Conservation (phyloP, 2,888 invertebrate genomes). For the Eugnorisma glareosa region DNA sequence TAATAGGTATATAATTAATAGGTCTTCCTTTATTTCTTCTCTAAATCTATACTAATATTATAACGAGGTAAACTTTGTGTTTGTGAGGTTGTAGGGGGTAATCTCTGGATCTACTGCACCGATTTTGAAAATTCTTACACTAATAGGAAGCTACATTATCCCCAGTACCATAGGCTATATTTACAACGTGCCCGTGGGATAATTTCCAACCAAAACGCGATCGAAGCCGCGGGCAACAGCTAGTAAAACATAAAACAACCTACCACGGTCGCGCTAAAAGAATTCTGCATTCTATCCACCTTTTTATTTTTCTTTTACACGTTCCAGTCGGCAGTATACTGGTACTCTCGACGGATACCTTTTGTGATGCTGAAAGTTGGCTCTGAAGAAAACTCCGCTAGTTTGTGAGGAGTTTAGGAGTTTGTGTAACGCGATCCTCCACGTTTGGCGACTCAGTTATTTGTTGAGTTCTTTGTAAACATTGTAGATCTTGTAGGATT, state of each 20-base stretch:
- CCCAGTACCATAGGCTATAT: too few relatives aligned
- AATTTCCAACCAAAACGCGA: too few relatives aligned
- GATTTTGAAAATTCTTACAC: too few relatives aligned
- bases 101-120: too few relatives aligned
- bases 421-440: slow-evolving; percentile 28
- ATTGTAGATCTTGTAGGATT: slow-evolving; percentile 30
- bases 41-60: too few relatives aligned
- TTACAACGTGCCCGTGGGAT: too few relatives aligned
- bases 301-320: slow-evolving; percentile 27
- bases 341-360: slow-evolving; percentile 29
- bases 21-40: neutral
- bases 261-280: too few relatives aligned
- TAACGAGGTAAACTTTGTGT: too few relatives aligned
- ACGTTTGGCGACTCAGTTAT: slow-evolving; percentile 32
- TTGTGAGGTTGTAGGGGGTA: too few relatives aligned
- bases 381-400: slow-evolving; percentile 19
- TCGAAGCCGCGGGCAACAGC: too few relatives aligned
- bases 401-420: slow-evolving; percentile 24
- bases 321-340: slow-evolving; percentile 23
- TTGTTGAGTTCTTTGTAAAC: slow-evolving; percentile 40
- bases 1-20: neutral
- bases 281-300: neutral
- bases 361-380: slow-evolving; percentile 47
- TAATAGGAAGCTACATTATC: too few relatives aligned
- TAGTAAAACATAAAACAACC: neutral